phyloP scores from a whole-genome alignment of 2,888 invertebrate genomes.

The Epicampocera succincta region DNA sequence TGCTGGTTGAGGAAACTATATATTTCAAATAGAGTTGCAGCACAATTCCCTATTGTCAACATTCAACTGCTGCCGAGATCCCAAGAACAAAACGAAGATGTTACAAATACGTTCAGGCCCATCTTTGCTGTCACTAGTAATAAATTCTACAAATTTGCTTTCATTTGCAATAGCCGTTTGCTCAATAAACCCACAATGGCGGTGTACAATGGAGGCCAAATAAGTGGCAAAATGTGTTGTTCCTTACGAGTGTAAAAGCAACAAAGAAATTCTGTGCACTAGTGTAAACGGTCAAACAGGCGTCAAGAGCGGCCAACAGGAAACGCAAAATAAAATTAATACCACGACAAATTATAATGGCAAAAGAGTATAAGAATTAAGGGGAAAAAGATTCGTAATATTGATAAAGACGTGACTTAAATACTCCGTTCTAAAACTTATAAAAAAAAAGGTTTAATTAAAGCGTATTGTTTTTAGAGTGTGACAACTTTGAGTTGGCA shows the following conservation, averaged over 20 bases:
- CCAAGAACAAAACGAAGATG: no score
- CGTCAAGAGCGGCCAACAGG: constrained; percentile 57
- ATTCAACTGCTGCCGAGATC: background rate
- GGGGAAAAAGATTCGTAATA: no score
- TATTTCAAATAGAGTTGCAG: no score
- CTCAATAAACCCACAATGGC: constrained; percentile 22
- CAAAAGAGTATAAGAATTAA: no score
- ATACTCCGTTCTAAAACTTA: no score
- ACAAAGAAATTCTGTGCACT: constrained; percentile 44
- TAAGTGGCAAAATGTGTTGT: constrained; percentile 45
- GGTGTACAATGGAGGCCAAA: constrained; percentile 28
- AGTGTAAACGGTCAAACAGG: constrained; percentile 17
- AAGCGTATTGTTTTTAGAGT: no score
- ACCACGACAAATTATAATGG: background rate
- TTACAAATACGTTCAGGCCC: constrained; percentile 72
- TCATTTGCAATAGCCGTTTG: constrained; percentile 64
- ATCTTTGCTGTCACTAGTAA: constrained; percentile 76
- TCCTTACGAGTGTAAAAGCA: constrained; percentile 33
- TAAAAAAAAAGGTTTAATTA: no score
- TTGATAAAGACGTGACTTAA: no score
- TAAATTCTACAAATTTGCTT: constrained; percentile 80
- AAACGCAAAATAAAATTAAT: no score
- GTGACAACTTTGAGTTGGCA: no score
- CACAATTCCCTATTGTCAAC: no score
- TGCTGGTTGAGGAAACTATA: no score